Evolutionary conservation across 1,140 invertebrate species (phyloP).

Genomic region (Drosophila nasuta): DNA sequence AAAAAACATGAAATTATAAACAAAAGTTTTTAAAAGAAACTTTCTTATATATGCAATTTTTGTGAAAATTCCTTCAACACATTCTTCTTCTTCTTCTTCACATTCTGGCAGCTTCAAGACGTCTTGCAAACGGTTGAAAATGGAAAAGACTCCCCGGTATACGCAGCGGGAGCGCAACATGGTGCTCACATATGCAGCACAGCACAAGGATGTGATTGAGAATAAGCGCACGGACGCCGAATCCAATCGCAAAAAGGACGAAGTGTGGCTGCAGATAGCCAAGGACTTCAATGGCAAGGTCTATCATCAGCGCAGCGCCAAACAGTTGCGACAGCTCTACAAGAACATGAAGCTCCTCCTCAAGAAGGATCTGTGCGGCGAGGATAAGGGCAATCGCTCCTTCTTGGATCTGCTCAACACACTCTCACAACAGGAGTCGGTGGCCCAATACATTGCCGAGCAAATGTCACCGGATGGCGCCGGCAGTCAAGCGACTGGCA

Average conservation of each 20-base stretch:
- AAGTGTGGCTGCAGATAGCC: constrained; percentile 82
- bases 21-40: too few species aligned
- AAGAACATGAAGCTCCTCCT: constrained; percentile 84
- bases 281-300: constrained; percentile 81
- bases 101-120: constrained; percentile 74
- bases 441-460: constrained; percentile 75
- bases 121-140: constrained; percentile 83
- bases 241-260: constrained; percentile 84
- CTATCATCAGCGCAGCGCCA: constrained; percentile 81
- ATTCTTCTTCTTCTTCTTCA: neutral
- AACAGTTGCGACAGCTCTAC: constrained; percentile 80
- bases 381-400: constrained; percentile 73
- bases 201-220: constrained; percentile 83
- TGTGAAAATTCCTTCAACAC: neutral
- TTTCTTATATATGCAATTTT: neutral
- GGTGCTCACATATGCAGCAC: constrained; percentile 81
- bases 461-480: constrained; percentile 76
- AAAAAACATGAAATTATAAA: too few species aligned
- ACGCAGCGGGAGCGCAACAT: constrained; percentile 85
- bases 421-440: constrained; percentile 77
- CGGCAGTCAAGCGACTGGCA: constrained; percentile 44
- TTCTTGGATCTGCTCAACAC: constrained; percentile 81
- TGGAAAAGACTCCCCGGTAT: constrained; percentile 85
- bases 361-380: constrained; percentile 81
- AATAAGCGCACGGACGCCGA: constrained; percentile 84